Evolutionary conservation across 2,113 vertebrate genomes (phyloP).

Genomic region (Ia io): DNA sequence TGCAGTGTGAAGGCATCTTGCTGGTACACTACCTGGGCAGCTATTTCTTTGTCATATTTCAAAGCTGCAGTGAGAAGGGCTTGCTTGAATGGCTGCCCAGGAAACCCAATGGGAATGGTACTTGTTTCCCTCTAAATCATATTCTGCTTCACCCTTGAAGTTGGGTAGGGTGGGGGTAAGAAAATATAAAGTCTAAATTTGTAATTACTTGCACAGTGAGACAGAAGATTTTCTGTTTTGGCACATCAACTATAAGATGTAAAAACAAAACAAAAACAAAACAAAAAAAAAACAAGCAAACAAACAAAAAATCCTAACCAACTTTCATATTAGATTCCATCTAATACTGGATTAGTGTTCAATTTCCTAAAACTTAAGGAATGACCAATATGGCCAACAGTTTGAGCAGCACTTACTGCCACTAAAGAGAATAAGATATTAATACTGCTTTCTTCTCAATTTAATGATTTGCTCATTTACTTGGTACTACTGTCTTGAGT

Average conservation of each 20-base stretch:
- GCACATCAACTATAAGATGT: background rate
- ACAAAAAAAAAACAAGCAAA: no score
- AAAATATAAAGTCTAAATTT: background rate
- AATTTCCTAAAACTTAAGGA: constrained; percentile 16
- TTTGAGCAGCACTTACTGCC: background rate
- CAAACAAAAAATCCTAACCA: background rate
- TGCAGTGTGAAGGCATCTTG: constrained; percentile 49
- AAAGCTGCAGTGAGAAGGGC: constrained; percentile 12
- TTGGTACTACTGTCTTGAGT: background rate
- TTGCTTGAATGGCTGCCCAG: constrained; percentile 49
- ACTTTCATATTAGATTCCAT: background rate
- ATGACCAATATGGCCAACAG: background rate
- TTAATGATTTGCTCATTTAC: background rate
- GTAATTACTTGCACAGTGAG: background rate
- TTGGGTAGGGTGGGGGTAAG: no score
- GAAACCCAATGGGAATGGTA: background rate
- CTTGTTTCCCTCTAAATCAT: constrained; percentile 33
- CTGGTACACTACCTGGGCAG: constrained; percentile 44
- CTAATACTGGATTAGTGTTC: background rate
- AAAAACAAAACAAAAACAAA: background rate
- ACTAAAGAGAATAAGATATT: background rate
- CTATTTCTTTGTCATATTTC: constrained; percentile 48
- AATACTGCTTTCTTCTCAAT: background rate
- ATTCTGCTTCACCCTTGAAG: background rate
- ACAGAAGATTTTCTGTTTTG: background rate